phyloP scores from a whole-genome alignment of 2,888 invertebrate genomes.

The Atrina japonica region DNA sequence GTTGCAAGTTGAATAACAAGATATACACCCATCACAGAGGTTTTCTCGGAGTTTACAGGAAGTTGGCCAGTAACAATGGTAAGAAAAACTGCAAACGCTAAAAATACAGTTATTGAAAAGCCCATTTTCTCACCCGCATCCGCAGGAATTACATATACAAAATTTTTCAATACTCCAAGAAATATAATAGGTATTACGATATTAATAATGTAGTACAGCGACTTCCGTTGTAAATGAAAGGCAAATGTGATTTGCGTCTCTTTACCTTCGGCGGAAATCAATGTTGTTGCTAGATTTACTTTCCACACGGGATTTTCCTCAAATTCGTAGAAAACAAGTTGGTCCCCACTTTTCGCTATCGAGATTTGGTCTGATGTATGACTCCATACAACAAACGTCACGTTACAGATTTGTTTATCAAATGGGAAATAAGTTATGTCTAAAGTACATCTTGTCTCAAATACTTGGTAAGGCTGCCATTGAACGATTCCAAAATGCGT shows the following conservation, averaged over 20 bases:
- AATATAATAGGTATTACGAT: conserved; percentile 31
- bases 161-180: conserved; percentile 18
- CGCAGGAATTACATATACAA: conserved; percentile 29
- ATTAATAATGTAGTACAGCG: conserved; percentile 27
- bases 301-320: conserved; percentile 17
- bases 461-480: conserved; percentile 57
- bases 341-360: not conserved
- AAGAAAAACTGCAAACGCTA: conserved; percentile 37
- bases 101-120: too few relatives aligned
- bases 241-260: conserved; percentile 10
- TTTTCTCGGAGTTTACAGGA: conserved; percentile 27
- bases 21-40: conserved; percentile 17
- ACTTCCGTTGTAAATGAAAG: conserved; percentile 11
- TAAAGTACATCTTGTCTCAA: conserved; percentile 53
- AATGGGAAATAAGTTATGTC: conserved; percentile 58
- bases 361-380: conserved; percentile 29
- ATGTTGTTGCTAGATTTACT: not conserved
- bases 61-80: conserved; percentile 25
- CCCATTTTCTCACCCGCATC: conserved; percentile 36
- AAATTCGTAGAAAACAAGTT: not conserved
- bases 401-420: conserved; percentile 53
- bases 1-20: conserved; percentile 12
- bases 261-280: conserved; percentile 13
- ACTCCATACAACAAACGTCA: conserved; percentile 55
- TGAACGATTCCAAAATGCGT: conserved; percentile 28